Conservation (phyloP, 2,888 invertebrate species). For the Spodoptera exigua region DNA sequence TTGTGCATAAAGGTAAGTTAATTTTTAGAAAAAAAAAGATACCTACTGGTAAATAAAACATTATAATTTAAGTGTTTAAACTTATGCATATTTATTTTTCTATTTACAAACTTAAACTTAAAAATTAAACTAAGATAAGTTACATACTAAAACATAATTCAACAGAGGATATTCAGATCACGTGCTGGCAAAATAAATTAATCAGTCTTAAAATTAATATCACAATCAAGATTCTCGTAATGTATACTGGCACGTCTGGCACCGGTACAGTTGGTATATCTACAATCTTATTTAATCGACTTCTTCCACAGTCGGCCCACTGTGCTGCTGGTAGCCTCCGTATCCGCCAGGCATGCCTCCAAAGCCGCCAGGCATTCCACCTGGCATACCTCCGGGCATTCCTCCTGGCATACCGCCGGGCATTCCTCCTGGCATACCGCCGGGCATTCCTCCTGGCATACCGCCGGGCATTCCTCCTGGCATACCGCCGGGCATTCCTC, state of each 20-base stretch:
- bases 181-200: slow-evolving; percentile 15
- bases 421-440: slow-evolving; percentile 49
- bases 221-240: slow-evolving; percentile 12
- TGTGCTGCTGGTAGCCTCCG: slow-evolving; percentile 49
- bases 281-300: too few relatives aligned
- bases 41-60: too few relatives aligned
- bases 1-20: too few relatives aligned
- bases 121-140: background rate
- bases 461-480: slow-evolving; percentile 39
- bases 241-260: too few relatives aligned
- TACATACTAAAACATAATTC: slow-evolving; percentile 7
- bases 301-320: slow-evolving; percentile 77
- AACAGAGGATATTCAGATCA: slow-evolving; percentile 16
- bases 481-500: slow-evolving; percentile 30
- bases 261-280: too few relatives aligned
- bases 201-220: slow-evolving; percentile 46
- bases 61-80: too few relatives aligned
- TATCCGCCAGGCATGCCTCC: slow-evolving; percentile 31
- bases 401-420: slow-evolving; percentile 71
- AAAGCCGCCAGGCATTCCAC: slow-evolving; percentile 18
- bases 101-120: background rate
- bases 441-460: slow-evolving; percentile 36
- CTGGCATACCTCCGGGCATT: slow-evolving; percentile 27
- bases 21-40: too few relatives aligned
- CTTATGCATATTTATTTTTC: too few relatives aligned